Conservation (phyloP, 2,797 vertebrate genomes). For the Lerista edwardsae region DNA sequence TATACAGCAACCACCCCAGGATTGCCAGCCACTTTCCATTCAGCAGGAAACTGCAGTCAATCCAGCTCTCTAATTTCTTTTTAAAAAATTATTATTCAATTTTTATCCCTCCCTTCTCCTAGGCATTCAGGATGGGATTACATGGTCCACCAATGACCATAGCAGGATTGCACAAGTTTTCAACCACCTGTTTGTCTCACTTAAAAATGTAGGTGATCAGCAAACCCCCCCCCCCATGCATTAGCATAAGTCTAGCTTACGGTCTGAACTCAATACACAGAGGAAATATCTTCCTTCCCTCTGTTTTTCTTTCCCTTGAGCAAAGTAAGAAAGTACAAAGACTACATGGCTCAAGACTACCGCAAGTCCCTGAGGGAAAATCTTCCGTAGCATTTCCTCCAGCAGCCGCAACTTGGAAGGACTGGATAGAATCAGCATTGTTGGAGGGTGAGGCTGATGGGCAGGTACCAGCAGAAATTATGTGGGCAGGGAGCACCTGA, state of each 20-base stretch:
- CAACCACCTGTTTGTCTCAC: not conserved
- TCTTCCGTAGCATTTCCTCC: not conserved
- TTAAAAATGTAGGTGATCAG: not conserved
- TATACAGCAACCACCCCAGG: not conserved
- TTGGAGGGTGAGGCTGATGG: not conserved
- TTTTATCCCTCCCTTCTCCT: no score
- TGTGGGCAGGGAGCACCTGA: not conserved
- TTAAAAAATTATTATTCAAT: no score
- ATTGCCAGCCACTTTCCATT: not conserved
- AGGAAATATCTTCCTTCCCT: not conserved
- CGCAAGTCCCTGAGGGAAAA: slow-evolving; percentile 5
- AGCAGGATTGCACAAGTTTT: not conserved
- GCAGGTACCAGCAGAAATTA: not conserved
- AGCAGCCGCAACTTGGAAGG: slow-evolving; percentile 37
- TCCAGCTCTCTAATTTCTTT: no score
- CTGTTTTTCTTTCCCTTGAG: not conserved
- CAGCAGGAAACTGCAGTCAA: not conserved
- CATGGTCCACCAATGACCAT: no score
- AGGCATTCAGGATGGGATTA: no score
- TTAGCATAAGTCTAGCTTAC: not conserved
- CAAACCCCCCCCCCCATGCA: not conserved
- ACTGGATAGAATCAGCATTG: slow-evolving; percentile 40
- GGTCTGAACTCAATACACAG: not conserved
- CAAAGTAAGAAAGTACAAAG: no score
- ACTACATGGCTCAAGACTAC: not conserved